Percentiles rank a stretch among this genome's conserved stretches.
Evolutionary conservation across 2,888 invertebrate genomes (phyloP).

Genomic region (Diarsia rubi): DNA sequence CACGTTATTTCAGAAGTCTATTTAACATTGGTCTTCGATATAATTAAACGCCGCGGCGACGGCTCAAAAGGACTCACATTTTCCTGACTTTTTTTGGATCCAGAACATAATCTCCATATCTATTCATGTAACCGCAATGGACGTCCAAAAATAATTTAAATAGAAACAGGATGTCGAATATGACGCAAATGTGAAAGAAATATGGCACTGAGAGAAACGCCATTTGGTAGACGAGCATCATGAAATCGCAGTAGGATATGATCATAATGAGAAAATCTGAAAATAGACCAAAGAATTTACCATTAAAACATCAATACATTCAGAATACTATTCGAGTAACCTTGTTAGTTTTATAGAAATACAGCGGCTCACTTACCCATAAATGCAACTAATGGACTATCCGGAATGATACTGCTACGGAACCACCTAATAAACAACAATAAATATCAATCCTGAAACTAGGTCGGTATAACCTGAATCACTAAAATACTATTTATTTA

Average conservation of each 20-base stretch:
- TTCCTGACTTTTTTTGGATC: conserved; percentile 84
- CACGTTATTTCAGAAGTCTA: neutral
- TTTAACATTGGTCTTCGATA: neutral
- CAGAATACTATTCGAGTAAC: neutral
- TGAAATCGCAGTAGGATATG: conserved; percentile 84
- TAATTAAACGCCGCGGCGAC: neutral
- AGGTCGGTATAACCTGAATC: neutral
- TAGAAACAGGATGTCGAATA: conserved; percentile 83
- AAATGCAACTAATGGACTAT: conserved; percentile 80
- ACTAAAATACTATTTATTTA: neutral
- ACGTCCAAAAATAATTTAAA: conserved; percentile 87
- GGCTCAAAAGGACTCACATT: conserved; percentile 76
- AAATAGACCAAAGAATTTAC: conserved; percentile 58
- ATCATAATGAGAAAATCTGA: conserved; percentile 85
- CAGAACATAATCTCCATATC: conserved; percentile 88
- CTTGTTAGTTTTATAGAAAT: neutral
- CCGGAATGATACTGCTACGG: conserved; percentile 85
- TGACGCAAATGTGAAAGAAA: conserved; percentile 79
- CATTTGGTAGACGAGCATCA: conserved; percentile 88
- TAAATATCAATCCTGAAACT: no score
- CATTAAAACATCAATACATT: conserved; percentile 6
- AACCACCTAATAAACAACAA: conserved; percentile 81
- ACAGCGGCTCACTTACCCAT: conserved; percentile 77
- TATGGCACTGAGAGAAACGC: conserved; percentile 84
- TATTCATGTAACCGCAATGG: conserved; percentile 87